phyloP scores from a whole-genome alignment of 2,888 invertebrate genomes.

The Phlogophora meticulosa region DNA sequence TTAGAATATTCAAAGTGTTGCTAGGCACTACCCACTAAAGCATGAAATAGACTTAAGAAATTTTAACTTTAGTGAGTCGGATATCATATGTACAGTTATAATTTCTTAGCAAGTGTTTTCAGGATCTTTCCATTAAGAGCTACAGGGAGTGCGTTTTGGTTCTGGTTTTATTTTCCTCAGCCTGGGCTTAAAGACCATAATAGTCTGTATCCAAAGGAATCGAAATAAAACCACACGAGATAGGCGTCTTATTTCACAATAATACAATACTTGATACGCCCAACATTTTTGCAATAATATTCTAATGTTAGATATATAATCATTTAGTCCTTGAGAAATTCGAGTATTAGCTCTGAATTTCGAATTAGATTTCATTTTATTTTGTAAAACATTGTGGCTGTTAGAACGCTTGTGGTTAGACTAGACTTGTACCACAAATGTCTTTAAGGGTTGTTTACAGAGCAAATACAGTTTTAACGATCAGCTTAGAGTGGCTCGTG shows the following conservation, averaged over 20 bases:
- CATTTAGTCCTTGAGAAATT: slow-evolving; percentile 17
- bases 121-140: too few species aligned
- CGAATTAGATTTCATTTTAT: slow-evolving; percentile 19
- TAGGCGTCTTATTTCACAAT: slow-evolving; percentile 1
- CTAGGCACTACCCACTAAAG: neutral
- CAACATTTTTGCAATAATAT: neutral
- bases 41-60: too few species aligned
- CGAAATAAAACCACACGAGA: neutral
- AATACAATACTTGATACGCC: neutral
- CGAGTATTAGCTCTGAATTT: slow-evolving; percentile 12
- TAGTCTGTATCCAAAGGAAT: neutral
- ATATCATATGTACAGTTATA: too few species aligned
- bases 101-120: too few species aligned
- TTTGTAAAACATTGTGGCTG: slow-evolving; percentile 1
- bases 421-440: slow-evolving; percentile 13
- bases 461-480: slow-evolving; percentile 31
- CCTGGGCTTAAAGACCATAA: too few species aligned
- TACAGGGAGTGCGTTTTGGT: too few species aligned
- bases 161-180: too few species aligned
- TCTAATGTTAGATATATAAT: slow-evolving; percentile 8
- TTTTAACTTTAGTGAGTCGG: too few species aligned
- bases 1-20: neutral
- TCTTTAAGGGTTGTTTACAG: slow-evolving; percentile 1
- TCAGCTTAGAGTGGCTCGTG: neutral
- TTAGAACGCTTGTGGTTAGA: slow-evolving; percentile 8